Evolutionary conservation across 2,797 vertebrate genomes (phyloP), one percentile per base, ranked within the genome.

Genomic region (Alectoris magna): DNA sequence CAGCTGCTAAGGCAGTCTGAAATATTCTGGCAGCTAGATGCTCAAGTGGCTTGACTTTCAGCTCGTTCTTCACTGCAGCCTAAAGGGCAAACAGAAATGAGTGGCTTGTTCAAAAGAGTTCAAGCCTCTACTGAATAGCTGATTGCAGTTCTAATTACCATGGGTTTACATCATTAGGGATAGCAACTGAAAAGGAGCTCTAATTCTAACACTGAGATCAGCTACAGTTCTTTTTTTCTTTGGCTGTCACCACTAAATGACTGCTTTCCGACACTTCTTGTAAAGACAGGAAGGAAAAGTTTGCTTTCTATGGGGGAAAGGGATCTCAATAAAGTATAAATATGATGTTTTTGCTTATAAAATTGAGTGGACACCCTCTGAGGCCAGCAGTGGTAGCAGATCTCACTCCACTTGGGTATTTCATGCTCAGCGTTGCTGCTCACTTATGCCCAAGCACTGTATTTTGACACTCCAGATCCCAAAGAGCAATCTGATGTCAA

Each of bases 71-170:
- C 60, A 55, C 39, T 84, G 80, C 55, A 70, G 92, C 92, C 95
- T 84, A 93, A 95, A 97, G 88, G 91, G 92, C 82, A 94, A 91
- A 88, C 55, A 88, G 90, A 77, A 96, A 88, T 91, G 71, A 88
- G 83, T 74, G 31, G 10, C 75, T 97, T 70, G 81, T 81, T 91
- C 81, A 87, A 74, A 85, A 56, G 34, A 84, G 74, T 91, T 95
- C 87, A 94, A 91, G 75, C 80, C 88, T 84, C 78, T 14, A 46
- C 93, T 67, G 69, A 91, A 95, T 67, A 93, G 81, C 63, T 95
- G 90, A 87, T 90, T 95, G 80, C 56, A 39, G 85, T 86, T 92
- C 82, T 96, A 96, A 96, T 97, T 91, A 85, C 56, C 86, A 93
- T 11, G 49, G 91, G 10, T 97, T 92, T 93, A 77, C 88, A 93